Percentiles rank a stretch among this genome's conserved stretches.
These are phyloP conservation scores for Probosciger aterrimus DNA, from an alignment of 2,113 vertebrate species.

Conservation along the genomic window DNA sequence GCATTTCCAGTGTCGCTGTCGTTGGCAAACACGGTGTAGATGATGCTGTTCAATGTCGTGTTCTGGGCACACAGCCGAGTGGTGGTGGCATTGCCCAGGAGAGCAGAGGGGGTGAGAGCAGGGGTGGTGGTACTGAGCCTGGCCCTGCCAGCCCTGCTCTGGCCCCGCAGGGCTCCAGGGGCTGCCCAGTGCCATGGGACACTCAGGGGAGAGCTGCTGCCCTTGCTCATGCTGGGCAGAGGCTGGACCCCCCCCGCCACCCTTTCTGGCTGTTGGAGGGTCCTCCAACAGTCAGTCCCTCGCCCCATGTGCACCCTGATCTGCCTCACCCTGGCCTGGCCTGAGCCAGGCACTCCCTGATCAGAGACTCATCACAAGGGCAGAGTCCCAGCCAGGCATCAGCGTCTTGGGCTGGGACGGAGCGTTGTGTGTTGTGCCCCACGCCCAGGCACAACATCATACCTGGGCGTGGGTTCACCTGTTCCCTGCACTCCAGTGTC, in stretches of 20 bases:
- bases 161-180: background rate
- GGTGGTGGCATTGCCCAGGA: background rate
- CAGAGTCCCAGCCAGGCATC: background rate
- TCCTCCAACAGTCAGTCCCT: background rate
- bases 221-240: accelerated
- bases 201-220: background rate
- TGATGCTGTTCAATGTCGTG: background rate
- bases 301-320: background rate
- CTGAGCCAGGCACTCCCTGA: background rate
- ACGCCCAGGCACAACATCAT: accelerated
- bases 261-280: background rate
- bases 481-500: background rate
- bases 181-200: background rate
- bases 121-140: background rate
- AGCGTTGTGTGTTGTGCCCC: background rate
- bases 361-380: background rate
- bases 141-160: background rate
- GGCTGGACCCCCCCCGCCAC: accelerated
- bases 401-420: accelerated
- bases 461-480: background rate
- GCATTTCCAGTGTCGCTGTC: background rate
- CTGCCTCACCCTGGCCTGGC: background rate
- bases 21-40: conserved; percentile 3
- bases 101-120: background rate
- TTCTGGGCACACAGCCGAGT: background rate